Evolutionary conservation across 2,113 vertebrate species (phyloP), one percentile per base, ranked within the genome.

Genomic region (Brachyistius frenatus): DNA sequence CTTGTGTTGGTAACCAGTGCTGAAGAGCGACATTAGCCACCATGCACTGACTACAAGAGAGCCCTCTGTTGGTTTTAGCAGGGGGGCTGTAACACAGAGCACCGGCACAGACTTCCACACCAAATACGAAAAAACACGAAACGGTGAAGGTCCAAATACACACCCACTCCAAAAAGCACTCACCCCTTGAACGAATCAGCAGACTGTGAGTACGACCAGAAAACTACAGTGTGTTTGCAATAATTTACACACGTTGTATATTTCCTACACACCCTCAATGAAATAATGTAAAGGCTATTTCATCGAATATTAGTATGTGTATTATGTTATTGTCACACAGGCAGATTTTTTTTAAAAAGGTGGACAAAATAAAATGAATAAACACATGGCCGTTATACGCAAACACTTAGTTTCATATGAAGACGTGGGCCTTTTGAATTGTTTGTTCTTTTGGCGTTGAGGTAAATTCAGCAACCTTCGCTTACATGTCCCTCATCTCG

Each of bases 41-140:
- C 7, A 6, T 53, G 71, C 61, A 5, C 47, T 23, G 64, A 85
- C 80, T 80, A 81, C 80, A 56, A 91, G 72, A 86, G 89, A 85
- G 89, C 90, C 94, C 91, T 94, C 91, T 94, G 86, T 90, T 93
- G 93, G 90, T 52, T 68, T 76, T 47, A 74, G 52, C 16, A 50
- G 56, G 68, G 76, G 54, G 64, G 54, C 37, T 72, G 67, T 63
- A 79, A 86, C 83, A 83, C 63, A 61, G 58, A 77, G 68, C 60
- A 33, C 52, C 37, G 33, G 36, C 69, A 60, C 67, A 70, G 65
- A 77, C 71, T 73, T 53, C 55, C 79, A 85, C 58, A 81, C 32
- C 11, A 57, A 84, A 54, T 72, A 69, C 35, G 36, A 67, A 64
- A 85, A 65, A 49, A 55, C 9, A 66, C 53, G 33, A 65, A 63